These are phyloP conservation scores for Empidonax alnorum DNA, from an alignment of 2,113 vertebrate genomes.

Conservation along the genomic window DNA sequence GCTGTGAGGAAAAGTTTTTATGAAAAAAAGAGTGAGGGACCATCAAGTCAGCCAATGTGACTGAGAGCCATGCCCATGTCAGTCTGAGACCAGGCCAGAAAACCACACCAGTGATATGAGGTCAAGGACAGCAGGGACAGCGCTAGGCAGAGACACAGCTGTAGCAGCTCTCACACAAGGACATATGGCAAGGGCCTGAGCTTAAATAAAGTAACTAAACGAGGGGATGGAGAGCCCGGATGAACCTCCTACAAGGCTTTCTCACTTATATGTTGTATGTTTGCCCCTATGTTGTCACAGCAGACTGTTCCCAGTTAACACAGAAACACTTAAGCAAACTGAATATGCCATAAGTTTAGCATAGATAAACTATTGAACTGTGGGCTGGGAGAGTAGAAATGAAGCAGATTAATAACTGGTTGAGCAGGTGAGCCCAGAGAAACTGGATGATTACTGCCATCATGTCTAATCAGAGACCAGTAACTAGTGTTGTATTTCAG, in stretches of 20 bases:
- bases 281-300: neutral
- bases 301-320: neutral
- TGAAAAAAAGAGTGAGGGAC: neutral
- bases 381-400: neutral
- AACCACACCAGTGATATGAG: neutral
- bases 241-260: neutral
- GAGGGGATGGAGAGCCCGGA: neutral
- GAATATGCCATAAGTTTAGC: neutral
- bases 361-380: neutral
- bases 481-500: neutral
- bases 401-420: neutral
- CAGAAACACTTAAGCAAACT: neutral
- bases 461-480: neutral
- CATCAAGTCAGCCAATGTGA: neutral
- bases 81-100: neutral
- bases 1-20: neutral
- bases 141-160: neutral
- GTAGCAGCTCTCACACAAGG: neutral
- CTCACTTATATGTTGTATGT: neutral
- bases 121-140: neutral
- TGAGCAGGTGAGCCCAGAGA: neutral
- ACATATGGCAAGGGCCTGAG: neutral
- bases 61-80: neutral
- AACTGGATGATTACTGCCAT: neutral
- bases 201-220: neutral